These are phyloP conservation scores for Xylota segnis DNA, from an alignment of 2,888 invertebrate species.

Conservation along the genomic window DNA sequence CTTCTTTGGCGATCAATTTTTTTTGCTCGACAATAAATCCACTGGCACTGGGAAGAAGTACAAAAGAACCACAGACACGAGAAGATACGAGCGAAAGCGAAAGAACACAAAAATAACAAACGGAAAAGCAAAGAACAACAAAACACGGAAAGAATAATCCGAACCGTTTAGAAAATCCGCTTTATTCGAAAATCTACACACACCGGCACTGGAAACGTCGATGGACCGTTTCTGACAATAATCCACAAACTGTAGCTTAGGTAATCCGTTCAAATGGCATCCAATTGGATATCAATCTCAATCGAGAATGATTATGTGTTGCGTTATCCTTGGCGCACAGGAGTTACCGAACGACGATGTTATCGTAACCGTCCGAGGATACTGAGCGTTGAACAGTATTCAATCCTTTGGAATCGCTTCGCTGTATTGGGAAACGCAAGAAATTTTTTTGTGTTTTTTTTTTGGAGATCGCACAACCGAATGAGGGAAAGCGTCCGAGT, in stretches of 20 bases:
- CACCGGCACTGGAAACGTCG: neutral
- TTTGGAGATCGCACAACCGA: conserved; percentile 64
- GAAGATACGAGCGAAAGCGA: neutral
- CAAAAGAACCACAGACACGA: neutral
- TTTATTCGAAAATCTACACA: conserved; percentile 18
- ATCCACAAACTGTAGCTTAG: conserved; percentile 44
- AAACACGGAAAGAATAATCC: conserved; percentile 14
- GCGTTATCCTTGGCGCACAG: conserved; percentile 36
- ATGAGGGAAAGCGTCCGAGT: conserved; percentile 72
- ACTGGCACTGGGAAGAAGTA: conserved; percentile 6
- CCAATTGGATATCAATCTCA: conserved; percentile 53
- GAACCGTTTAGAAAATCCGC: conserved; percentile 20
- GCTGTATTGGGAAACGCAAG: neutral
- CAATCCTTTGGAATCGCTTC: neutral
- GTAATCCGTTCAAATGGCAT: conserved; percentile 58
- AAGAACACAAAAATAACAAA: neutral
- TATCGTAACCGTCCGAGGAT: conserved; percentile 29
- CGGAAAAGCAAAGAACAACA: too few species aligned
- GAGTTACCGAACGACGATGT: conserved; percentile 30
- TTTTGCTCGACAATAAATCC: neutral
- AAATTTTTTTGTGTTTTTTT: too few species aligned
- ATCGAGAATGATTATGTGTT: conserved; percentile 36
- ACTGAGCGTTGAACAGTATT: conserved; percentile 9
- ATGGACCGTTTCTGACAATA: conserved; percentile 15
- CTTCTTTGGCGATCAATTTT: neutral